phyloP scores from a whole-genome alignment of 2,888 invertebrate species.

The Falcaria lacertinaria region DNA sequence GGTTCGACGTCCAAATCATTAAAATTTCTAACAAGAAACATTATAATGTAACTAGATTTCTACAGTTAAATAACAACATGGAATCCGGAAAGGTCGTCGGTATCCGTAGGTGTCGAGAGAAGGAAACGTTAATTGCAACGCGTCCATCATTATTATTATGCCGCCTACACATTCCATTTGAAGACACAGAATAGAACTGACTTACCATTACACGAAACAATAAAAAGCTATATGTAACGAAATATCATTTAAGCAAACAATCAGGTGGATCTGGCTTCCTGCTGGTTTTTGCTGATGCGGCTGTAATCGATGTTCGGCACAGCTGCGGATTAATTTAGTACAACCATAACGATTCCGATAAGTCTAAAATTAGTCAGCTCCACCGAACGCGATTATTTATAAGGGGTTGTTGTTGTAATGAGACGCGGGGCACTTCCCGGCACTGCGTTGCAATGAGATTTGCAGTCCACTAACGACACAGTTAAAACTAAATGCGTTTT shows the following conservation, averaged over 20 bases:
- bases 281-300: conserved; percentile 33
- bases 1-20: no score
- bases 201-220: conserved; percentile 49
- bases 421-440: conserved; percentile 39
- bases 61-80: no score
- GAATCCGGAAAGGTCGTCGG: neutral
- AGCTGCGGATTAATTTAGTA: conserved; percentile 41
- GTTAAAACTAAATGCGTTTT: conserved; percentile 37
- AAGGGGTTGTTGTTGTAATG: conserved; percentile 41
- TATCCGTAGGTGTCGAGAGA: neutral
- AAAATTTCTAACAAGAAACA: no score
- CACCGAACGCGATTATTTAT: conserved; percentile 41
- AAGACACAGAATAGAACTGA: conserved; percentile 30
- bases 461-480: conserved; percentile 33
- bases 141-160: conserved; percentile 24
- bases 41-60: no score
- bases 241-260: conserved; percentile 48
- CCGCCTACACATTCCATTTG: conserved; percentile 21
- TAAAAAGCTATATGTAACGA: conserved; percentile 43
- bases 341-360: conserved; percentile 40
- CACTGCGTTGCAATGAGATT: conserved; percentile 27
- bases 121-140: neutral
- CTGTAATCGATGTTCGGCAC: conserved; percentile 20
- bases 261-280: conserved; percentile 27
- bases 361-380: conserved; percentile 46